Conservation (phyloP, 2,888 invertebrate species). For the Folsomia candida region DNA sequence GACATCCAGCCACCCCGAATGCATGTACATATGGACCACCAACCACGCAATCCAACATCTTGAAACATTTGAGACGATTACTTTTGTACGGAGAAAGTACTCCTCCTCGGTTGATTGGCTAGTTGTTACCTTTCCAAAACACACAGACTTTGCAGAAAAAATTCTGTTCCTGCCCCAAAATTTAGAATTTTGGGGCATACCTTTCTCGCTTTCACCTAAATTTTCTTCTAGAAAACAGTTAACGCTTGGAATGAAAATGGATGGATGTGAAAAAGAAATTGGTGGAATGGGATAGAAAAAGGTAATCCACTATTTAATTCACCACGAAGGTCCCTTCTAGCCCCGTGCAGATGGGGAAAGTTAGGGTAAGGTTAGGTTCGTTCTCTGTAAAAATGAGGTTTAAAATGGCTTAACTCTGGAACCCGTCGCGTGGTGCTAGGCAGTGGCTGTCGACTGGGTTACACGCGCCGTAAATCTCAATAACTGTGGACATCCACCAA, state of each 20-base stretch:
- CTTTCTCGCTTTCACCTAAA: background rate
- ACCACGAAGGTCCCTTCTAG: constrained; percentile 8
- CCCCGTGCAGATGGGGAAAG: background rate
- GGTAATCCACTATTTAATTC: constrained; percentile 38
- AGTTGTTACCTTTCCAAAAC: background rate
- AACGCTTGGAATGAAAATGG: constrained; percentile 37
- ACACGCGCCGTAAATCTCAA: constrained; percentile 46
- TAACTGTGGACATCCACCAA: constrained; percentile 43
- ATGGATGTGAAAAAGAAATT: constrained; percentile 24
- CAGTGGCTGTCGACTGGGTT: constrained; percentile 17
- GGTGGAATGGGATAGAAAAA: background rate
- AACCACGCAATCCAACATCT: background rate
- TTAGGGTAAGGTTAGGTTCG: background rate
- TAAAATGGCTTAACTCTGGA: too few species aligned
- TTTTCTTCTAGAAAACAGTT: background rate
- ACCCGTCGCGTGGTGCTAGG: background rate
- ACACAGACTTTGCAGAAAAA: background rate
- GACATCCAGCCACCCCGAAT: background rate
- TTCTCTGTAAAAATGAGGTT: background rate
- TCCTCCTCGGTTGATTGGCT: background rate
- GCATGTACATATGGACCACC: background rate
- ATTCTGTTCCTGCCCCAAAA: background rate
- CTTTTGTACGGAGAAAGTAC: too few species aligned
- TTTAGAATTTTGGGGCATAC: background rate
- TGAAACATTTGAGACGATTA: too few species aligned